A percentile compares a stretch with the other conserved stretches of the same genome.
Conservation (phyloP, 2,888 invertebrate genomes). For the Orthosia gothica region DNA sequence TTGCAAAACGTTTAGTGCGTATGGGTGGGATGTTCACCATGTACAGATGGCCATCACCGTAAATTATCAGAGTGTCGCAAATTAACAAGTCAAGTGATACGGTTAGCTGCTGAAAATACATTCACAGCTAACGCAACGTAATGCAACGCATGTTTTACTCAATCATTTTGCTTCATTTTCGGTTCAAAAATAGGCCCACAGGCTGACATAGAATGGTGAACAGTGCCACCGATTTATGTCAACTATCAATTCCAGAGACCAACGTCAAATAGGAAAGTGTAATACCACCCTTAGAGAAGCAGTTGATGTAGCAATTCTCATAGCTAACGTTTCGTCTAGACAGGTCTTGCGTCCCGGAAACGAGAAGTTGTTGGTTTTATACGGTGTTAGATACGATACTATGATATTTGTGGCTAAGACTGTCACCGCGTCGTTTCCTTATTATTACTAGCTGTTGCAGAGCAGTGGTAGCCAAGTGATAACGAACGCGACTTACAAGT, state of each 20-base stretch:
- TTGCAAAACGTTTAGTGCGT: too few relatives aligned
- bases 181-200: too few relatives aligned
- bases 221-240: background rate
- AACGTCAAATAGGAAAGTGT: background rate
- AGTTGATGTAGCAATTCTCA: slow-evolving; percentile 24
- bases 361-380: slow-evolving; percentile 15
- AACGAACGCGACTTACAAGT: too few relatives aligned
- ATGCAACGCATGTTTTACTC: too few relatives aligned
- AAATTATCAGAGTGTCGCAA: too few relatives aligned
- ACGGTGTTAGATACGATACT: slow-evolving; percentile 11
- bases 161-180: too few relatives aligned
- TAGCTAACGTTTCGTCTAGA: slow-evolving; percentile 26
- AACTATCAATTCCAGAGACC: background rate
- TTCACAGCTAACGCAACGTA: too few relatives aligned
- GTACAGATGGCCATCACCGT: too few relatives aligned
- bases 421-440: background rate
- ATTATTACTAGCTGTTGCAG: background rate
- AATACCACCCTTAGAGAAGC: slow-evolving; percentile 1
- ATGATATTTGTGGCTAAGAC: slow-evolving; percentile 2
- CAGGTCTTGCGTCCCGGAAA: slow-evolving; percentile 43
- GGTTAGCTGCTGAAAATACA: too few relatives aligned
- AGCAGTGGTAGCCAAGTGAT: too few relatives aligned
- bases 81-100: too few relatives aligned
- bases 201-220: background rate
- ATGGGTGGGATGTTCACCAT: too few relatives aligned